phyloP scores from a whole-genome alignment of 2,888 invertebrate species.

The Cephus rjabovi region DNA sequence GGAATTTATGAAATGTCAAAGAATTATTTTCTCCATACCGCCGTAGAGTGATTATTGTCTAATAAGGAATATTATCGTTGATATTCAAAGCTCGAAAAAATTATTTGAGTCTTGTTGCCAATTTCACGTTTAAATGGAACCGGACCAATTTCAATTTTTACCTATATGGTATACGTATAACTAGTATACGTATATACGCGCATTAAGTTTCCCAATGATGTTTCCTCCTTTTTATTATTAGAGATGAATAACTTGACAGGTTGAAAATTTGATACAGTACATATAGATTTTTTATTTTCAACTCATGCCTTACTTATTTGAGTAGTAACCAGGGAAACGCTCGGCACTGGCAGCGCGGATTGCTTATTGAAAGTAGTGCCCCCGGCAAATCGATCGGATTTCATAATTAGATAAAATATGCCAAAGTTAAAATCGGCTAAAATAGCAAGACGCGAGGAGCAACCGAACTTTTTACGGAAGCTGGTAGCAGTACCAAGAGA shows the following conservation, averaged over 20 bases:
- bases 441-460: background rate
- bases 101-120: background rate
- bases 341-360: background rate
- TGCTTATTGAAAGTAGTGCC: background rate
- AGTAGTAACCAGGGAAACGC: background rate
- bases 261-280: background rate
- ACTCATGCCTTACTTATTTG: background rate
- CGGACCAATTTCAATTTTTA: background rate
- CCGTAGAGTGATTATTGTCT: background rate
- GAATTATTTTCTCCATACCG: background rate
- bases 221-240: background rate
- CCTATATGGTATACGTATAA: too few species aligned
- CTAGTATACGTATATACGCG: background rate
- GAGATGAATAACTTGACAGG: background rate
- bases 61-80: background rate
- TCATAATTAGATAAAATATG: background rate
- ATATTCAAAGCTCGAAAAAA: background rate
- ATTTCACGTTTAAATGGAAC: background rate
- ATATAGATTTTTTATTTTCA: background rate
- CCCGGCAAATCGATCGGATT: background rate
- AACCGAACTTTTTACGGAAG: background rate
- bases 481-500: conserved; percentile 6
- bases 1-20: background rate
- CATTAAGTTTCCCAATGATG: background rate
- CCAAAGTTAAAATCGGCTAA: background rate